Evolutionary conservation across 2,888 invertebrate species (phyloP).

Genomic region (Melipona beecheii): DNA sequence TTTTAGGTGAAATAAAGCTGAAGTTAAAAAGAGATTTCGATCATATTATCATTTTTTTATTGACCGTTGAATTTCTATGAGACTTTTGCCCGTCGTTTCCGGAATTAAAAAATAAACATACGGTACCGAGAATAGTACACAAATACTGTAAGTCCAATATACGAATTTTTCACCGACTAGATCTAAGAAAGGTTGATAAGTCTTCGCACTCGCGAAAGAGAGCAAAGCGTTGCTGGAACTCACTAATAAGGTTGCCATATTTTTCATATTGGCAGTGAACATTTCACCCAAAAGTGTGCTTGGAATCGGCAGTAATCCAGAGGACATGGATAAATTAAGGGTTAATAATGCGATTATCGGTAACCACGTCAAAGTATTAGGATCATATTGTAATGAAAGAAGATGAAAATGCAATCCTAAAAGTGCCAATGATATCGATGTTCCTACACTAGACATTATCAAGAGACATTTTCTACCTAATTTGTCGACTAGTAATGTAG

Average conservation of each 20-base stretch:
- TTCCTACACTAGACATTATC: slow-evolving; percentile 82
- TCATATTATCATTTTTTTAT: slow-evolving; percentile 33
- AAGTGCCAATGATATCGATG: slow-evolving; percentile 74
- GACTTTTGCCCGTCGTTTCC: slow-evolving; percentile 79
- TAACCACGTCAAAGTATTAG: slow-evolving; percentile 71
- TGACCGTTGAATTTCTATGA: slow-evolving; percentile 76
- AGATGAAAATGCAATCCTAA: slow-evolving; percentile 79
- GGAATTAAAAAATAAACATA: slow-evolving; percentile 75
- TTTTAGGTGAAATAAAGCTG: neutral
- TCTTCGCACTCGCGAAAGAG: slow-evolving; percentile 72
- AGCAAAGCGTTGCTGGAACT: slow-evolving; percentile 71
- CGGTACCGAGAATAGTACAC: slow-evolving; percentile 69
- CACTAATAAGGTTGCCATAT: slow-evolving; percentile 74
- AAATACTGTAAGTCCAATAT: slow-evolving; percentile 76
- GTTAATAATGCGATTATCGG: slow-evolving; percentile 73
- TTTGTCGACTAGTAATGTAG: slow-evolving; percentile 84
- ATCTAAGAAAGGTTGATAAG: slow-evolving; percentile 77
- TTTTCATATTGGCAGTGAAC: slow-evolving; percentile 79
- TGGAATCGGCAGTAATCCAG: slow-evolving; percentile 77
- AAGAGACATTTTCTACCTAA: slow-evolving; percentile 85
- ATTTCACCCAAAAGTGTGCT: slow-evolving; percentile 78
- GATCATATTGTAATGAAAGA: slow-evolving; percentile 61
- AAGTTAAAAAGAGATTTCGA: neutral
- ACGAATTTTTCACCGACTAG: slow-evolving; percentile 77
- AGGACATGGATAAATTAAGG: slow-evolving; percentile 72